Evolutionary conservation across 35 echinoderm and acorn worm species (phyloP).

Genomic region (Acanthaster planci): DNA sequence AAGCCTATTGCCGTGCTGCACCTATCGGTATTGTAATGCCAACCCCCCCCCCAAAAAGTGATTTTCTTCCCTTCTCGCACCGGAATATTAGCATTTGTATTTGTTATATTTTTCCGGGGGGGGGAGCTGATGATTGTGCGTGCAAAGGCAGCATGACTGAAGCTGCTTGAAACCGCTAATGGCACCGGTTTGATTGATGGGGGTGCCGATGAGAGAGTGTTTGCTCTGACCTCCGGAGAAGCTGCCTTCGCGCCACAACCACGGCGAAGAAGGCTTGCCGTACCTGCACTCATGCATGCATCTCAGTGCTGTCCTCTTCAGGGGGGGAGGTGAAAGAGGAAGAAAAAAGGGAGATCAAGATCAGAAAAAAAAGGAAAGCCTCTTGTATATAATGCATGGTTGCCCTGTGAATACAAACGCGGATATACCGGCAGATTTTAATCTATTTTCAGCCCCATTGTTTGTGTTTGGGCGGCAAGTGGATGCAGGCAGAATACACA

Average conservation of each 20-base stretch:
- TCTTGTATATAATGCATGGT: not conserved
- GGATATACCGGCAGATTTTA: not conserved
- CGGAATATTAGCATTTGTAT: not conserved
- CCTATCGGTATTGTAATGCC: too few relatives aligned
- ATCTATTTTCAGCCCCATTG: slow-evolving; percentile 15
- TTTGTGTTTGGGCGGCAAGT: slow-evolving; percentile 9
- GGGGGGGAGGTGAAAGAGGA: too few relatives aligned
- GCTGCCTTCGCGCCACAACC: not conserved
- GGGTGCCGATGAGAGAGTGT: slow-evolving; percentile 18
- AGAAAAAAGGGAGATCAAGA: too few relatives aligned
- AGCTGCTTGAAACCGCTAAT: slow-evolving; percentile 20
- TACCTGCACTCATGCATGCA: slow-evolving; percentile 4
- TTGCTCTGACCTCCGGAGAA: slow-evolving; percentile 21
- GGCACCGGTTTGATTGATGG: slow-evolving; percentile 28
- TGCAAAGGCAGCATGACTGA: not conserved
- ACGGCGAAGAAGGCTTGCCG: not conserved
- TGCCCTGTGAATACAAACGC: slow-evolving; percentile 22
- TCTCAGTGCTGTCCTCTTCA: not conserved
- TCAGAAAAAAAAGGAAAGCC: not conserved
- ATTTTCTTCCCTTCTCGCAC: too few relatives aligned
- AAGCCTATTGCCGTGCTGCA: too few relatives aligned
- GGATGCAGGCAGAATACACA: not conserved
- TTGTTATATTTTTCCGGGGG: not conserved
- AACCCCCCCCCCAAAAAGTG: too few relatives aligned
- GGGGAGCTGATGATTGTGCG: not conserved